A percentile compares a stretch with the other conserved stretches of the same genome.
Conservation (phyloP, 2,113 vertebrate species). For the Sturnus vulgaris region DNA sequence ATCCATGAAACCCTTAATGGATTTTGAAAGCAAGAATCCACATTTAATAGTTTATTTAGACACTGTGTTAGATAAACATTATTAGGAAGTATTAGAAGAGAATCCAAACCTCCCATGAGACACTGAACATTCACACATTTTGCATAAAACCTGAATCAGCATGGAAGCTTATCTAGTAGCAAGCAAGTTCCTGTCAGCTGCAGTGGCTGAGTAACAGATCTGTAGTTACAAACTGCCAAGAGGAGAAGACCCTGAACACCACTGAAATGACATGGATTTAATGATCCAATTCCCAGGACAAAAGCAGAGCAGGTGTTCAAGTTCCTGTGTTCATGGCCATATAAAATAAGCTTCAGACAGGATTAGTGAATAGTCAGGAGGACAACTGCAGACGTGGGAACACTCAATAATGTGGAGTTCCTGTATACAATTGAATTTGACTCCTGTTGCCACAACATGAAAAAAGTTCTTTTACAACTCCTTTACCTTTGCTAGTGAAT, state of each 20-base stretch:
- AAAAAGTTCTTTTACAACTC: background rate
- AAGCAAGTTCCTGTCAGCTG: background rate
- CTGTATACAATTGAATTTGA: background rate
- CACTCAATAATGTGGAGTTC: background rate
- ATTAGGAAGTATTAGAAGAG: constrained; percentile 13
- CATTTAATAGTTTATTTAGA: constrained; percentile 36
- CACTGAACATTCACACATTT: background rate
- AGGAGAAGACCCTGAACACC: background rate
- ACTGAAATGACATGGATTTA: background rate
- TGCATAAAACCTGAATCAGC: constrained; percentile 22
- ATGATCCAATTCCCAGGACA: background rate
- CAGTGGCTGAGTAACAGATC: background rate
- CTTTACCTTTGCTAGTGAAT: background rate
- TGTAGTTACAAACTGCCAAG: background rate
- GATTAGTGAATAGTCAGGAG: background rate
- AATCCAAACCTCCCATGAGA: constrained; percentile 16
- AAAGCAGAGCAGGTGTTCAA: background rate
- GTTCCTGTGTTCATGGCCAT: background rate
- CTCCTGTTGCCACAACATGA: background rate
- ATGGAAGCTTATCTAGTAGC: background rate
- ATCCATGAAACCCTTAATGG: background rate
- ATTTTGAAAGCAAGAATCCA: background rate
- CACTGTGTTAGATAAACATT: background rate
- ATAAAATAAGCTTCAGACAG: background rate
- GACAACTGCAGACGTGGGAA: background rate